Base-by-base conservation (phyloP, 2,797 vertebrate genomes). In the Coregonus sp. region DNA sequence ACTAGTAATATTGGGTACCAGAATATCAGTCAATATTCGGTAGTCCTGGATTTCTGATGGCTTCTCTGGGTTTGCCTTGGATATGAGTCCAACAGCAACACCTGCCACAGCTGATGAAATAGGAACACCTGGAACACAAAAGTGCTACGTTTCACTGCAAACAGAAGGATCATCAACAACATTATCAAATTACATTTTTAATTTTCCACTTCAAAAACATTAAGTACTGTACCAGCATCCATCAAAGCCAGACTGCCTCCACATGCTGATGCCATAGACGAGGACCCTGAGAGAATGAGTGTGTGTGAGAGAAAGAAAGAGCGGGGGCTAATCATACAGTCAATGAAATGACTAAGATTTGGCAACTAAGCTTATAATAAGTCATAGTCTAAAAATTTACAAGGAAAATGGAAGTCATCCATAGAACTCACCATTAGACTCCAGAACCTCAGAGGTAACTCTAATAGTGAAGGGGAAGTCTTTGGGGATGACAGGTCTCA, bases 181-280 rank as follows among this genome's bases (percentile, higher is more conserved):
- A 4, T 5, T 66, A 15, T 16, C 5, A 14, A 31, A 33, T 15
- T 18, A 11, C 6, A 0, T 6, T 16, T 35, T 15, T 3, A 37
- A 68, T 63, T 25, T 63, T 63, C 59, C 25, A 25, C 59, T 63
- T 29, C 9, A 63, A 25, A 37, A 73, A 56, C 52, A 56, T 35
- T 7, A 35, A 16, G 11, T 52, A 59, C 6, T 15, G 54, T 96
- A 99, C 98, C 98, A 95, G 98, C 97, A 88, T 99, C 98, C 98
- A 99, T 99, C 70, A 99, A 91, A 6, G 98, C 97, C 70, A 99
- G 92, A 88, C 97, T 99, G 78, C 97, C 98, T 71, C 95, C 96
- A 70, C 98, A 99, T 0, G 93, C 97, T 74, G 98, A 99, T 11
- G 98, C 98, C 98, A 99, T 99, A 0, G 98, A 99, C 2, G 98